Evolutionary conservation across 2,888 invertebrate species (phyloP), one percentile per base, ranked within the genome.

Genomic region (Luperina testacea): DNA sequence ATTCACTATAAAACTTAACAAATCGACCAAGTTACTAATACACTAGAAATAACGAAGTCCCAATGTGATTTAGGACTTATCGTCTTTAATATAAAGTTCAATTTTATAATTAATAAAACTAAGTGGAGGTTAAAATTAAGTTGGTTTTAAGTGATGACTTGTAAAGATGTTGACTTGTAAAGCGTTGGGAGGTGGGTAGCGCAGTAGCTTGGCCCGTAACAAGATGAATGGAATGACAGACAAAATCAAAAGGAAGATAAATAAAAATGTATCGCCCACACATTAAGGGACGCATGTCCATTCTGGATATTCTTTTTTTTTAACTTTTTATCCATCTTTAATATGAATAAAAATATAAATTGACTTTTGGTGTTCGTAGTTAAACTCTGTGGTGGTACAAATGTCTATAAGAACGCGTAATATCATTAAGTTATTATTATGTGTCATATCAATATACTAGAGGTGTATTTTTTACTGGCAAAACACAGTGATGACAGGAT

Each of bases 191-290:
- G 90, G 84, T 89, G 88, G 87, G 93, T 94, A 96, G 95, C 94
- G 94, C 96, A 90, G 96, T 96, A 96, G 96, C 96, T 80, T 90
- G 84, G 87, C 86, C 84, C 84, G 88, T 92, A 94, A 94, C 94
- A 92, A 95, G 93, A 90, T 93, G 94, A 95, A 94, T 94, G 91
- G 91, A 92, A 90, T 92, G 92, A 93, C 93, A 92, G 88, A 92
- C 92, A 90, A 93, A 94, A 94, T 94, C 90, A 94, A 91, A 92
- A 88, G 85, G 65, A 92, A 76, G 72, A 87, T 92, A 93, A 93
- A 93, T 92, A 94, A 93, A 80, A 81, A 92, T 83, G 80, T 89
- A 91, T 92, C 95, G 94, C 96, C 96, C 95, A 96, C 96, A 94
- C 94, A 89, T 75, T 80, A 42, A 59, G 86, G 74, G 69, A 80